Conservation (phyloP, 2,888 invertebrate species). For the Hypomecis punctinalis region DNA sequence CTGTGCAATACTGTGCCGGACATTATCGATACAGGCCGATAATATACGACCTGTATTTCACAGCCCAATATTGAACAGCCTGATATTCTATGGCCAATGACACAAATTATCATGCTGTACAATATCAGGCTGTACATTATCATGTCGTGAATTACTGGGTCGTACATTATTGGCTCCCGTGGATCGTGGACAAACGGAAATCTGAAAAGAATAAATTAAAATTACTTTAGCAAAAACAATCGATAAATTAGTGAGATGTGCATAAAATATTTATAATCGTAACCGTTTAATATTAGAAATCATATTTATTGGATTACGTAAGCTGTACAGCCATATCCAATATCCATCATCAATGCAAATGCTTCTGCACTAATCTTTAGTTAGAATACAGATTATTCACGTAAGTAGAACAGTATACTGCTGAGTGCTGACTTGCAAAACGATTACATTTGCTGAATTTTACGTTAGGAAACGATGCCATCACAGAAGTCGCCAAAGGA, state of each 20-base stretch:
- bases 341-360: background rate
- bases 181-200: too few species aligned
- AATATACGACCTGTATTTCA: too few species aligned
- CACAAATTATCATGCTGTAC: too few species aligned
- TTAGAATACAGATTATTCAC: slow-evolving; percentile 27
- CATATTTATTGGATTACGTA: slow-evolving; percentile 5
- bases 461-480: background rate
- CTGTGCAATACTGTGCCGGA: too few species aligned
- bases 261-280: background rate
- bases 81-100: too few species aligned
- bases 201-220: background rate
- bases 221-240: background rate
- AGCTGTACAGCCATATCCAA: background rate
- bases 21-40: too few species aligned
- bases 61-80: too few species aligned
- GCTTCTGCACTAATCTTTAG: slow-evolving; percentile 6
- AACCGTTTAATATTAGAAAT: background rate
- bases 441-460: slow-evolving; percentile 40
- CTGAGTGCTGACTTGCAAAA: slow-evolving; percentile 50
- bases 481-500: background rate
- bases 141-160: too few species aligned
- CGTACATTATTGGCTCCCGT: too few species aligned
- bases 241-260: background rate
- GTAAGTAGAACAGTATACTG: slow-evolving; percentile 47
- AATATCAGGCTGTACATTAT: too few species aligned